A percentile compares a stretch with the other conserved stretches of the same genome.
These are phyloP conservation scores for Drosophila biarmipes DNA, from an alignment of 1,140 invertebrate genomes.

Conservation along the genomic window DNA sequence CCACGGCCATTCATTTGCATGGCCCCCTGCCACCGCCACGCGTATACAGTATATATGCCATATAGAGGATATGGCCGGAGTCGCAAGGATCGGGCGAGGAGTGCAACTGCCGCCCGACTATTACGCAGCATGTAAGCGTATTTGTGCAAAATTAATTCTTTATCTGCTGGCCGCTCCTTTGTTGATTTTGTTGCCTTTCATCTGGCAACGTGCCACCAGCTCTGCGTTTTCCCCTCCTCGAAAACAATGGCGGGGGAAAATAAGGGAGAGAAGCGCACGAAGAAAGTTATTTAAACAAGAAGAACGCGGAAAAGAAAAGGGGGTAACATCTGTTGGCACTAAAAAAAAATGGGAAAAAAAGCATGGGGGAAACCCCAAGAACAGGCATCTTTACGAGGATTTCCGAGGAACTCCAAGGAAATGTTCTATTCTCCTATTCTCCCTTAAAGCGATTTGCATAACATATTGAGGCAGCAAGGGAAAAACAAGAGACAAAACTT, in stretches of 20 bases:
- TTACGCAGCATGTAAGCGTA: constrained; percentile 75
- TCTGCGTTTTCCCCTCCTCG: constrained; percentile 4
- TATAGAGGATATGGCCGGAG: constrained; percentile 17
- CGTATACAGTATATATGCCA: background rate
- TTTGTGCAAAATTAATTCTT: constrained; percentile 71
- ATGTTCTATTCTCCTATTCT: background rate
- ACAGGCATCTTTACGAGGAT: constrained; percentile 14
- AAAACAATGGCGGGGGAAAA: constrained; percentile 54
- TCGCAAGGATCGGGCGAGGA: constrained; percentile 28
- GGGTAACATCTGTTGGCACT: constrained; percentile 17
- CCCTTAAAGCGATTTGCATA: constrained; percentile 1
- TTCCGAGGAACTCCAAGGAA: constrained; percentile 2
- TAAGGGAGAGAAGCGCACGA: constrained; percentile 23
- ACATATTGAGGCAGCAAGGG: background rate
- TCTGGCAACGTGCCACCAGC: constrained; percentile 27
- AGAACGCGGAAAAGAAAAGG: background rate
- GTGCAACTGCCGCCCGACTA: constrained; percentile 44
- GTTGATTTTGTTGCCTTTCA: constrained; percentile 37
- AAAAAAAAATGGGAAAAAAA: background rate
- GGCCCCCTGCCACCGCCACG: constrained; percentile 1
- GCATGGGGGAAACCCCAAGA: background rate
- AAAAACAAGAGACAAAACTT: background rate
- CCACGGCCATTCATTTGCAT: constrained; percentile 18
- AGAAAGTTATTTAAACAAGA: constrained; percentile 60
- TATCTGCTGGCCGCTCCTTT: constrained; percentile 38